phyloP scores from a whole-genome alignment of 2,797 vertebrate species.

The Poecilia gillii region DNA sequence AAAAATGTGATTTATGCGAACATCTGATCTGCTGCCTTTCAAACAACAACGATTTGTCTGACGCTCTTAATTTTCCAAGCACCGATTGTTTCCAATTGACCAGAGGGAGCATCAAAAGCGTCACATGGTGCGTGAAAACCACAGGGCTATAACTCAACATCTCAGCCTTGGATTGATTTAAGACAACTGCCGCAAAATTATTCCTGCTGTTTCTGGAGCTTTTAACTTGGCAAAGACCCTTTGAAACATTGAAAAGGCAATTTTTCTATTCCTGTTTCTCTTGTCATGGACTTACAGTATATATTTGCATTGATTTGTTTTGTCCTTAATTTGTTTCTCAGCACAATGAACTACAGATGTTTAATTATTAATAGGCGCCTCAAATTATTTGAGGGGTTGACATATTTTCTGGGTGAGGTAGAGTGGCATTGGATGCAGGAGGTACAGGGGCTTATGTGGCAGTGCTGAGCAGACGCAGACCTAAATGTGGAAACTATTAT shows the following conservation, averaged over 20 bases:
- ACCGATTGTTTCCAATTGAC: constrained; percentile 45
- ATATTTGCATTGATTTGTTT: not conserved
- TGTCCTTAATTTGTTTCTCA: not conserved
- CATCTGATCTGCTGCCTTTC: constrained; percentile 47
- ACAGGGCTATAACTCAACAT: constrained; percentile 32
- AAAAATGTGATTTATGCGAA: constrained; percentile 20
- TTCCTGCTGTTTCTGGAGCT: constrained; percentile 29
- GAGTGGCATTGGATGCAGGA: not conserved
- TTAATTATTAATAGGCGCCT: not conserved
- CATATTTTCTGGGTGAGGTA: constrained; percentile 12
- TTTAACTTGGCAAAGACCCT: constrained; percentile 23
- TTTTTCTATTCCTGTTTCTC: not conserved
- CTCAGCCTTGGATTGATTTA: constrained; percentile 44
- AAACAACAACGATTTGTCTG: constrained; percentile 35
- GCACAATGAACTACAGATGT: not conserved
- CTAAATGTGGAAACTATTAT: constrained; percentile 73
- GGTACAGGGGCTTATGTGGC: constrained; percentile 5
- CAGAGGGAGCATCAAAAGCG: constrained; percentile 48
- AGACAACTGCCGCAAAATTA: constrained; percentile 32
- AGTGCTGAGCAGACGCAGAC: constrained; percentile 26
- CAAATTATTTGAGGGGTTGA: constrained; percentile 2
- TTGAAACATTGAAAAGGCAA: constrained; percentile 17
- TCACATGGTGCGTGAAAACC: constrained; percentile 41
- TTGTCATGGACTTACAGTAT: not conserved
- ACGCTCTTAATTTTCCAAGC: constrained; percentile 34